phyloP scores from a whole-genome alignment of 1,140 invertebrate genomes.

The Plutomurus gul region DNA sequence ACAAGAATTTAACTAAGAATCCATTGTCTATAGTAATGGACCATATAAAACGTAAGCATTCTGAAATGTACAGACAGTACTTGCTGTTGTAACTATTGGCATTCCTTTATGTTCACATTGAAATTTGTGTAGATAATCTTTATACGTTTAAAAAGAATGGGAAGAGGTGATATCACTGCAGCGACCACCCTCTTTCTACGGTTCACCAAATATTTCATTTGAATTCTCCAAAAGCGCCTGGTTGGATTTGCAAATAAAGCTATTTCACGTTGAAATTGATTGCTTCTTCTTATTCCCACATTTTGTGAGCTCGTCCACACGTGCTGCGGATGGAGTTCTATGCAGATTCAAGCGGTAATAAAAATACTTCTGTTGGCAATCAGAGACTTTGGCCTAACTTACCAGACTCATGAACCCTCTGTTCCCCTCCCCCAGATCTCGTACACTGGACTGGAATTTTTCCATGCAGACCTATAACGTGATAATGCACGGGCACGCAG shows the following conservation, averaged over 20 bases:
- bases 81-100: too few species aligned
- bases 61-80: too few species aligned
- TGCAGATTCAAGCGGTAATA: slow-evolving; percentile 19
- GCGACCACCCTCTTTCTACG: neutral
- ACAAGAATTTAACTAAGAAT: too few species aligned
- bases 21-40: too few species aligned
- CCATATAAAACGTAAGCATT: too few species aligned
- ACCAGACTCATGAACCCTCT: neutral
- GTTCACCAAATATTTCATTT: slow-evolving; percentile 2
- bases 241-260: slow-evolving; percentile 29
- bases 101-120: too few species aligned
- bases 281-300: slow-evolving; percentile 21
- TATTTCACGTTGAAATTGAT: slow-evolving; percentile 20
- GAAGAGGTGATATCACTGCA: neutral
- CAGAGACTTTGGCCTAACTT: neutral
- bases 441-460: too few species aligned
- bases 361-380: slow-evolving; percentile 17
- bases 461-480: too few species aligned
- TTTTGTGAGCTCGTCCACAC: slow-evolving; percentile 16
- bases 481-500: too few species aligned
- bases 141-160: too few species aligned
- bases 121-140: too few species aligned
- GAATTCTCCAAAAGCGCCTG: slow-evolving; percentile 13
- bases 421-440: neutral
- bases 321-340: neutral